Conservation (phyloP, 2,113 vertebrate genomes). For the Pseudorhombus dupliciocellatus region DNA sequence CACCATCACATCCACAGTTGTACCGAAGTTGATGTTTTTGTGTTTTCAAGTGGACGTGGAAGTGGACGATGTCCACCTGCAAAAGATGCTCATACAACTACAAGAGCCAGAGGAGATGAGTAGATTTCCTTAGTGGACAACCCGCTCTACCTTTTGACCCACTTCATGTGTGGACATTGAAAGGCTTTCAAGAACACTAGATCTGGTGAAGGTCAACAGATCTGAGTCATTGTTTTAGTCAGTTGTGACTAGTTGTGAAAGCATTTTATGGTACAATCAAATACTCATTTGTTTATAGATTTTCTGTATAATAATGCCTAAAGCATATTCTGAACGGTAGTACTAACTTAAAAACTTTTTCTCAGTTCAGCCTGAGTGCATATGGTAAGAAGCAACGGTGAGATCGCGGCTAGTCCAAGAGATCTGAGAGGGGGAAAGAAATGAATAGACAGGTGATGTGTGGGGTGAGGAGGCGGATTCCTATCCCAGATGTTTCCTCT, state of each 20-base stretch:
- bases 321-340: neutral
- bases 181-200: neutral
- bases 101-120: neutral
- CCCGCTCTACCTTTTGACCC: no score
- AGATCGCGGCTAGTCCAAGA: constrained; percentile 5
- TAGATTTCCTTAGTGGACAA: no score
- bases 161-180: neutral
- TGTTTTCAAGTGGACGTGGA: constrained; percentile 11
- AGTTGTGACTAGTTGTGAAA: no score
- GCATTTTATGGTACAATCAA: no score
- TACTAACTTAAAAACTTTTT: neutral
- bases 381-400: neutral
- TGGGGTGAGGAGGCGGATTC: constrained; percentile 57
- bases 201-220: neutral
- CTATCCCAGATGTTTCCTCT: constrained; percentile 80
- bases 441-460: constrained; percentile 12
- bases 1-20: neutral
- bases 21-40: neutral
- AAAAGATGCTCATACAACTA: constrained; percentile 18
- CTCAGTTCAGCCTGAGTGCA: no score
- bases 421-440: constrained; percentile 22
- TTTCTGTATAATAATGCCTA: neutral
- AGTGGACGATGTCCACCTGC: neutral
- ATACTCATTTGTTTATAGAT: neutral
- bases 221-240: neutral